phyloP scores from a whole-genome alignment of 2,113 vertebrate species.

The Mirza zaza region DNA sequence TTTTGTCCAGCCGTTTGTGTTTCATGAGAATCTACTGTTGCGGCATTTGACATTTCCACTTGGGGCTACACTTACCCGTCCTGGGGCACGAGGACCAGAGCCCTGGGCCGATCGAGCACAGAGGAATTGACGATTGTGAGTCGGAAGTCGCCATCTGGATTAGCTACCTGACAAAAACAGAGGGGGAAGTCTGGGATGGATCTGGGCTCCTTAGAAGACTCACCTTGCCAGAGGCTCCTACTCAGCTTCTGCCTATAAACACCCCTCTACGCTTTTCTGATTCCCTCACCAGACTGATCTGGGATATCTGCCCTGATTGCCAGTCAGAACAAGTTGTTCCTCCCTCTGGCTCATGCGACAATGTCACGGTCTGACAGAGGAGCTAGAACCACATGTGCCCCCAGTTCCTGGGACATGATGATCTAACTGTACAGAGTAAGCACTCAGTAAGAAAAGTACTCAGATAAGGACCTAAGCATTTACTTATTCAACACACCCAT shows the following conservation, averaged over 20 bases:
- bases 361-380: not conserved
- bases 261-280: rapidly evolving
- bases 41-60: not conserved
- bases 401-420: rapidly evolving
- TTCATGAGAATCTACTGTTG: not conserved
- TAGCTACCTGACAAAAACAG: constrained; percentile 89
- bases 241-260: not conserved
- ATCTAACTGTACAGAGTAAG: not conserved
- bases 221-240: not conserved
- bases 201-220: not conserved
- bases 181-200: not conserved
- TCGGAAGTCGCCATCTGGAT: constrained; percentile 94
- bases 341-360: not conserved
- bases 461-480: not conserved
- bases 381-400: not conserved
- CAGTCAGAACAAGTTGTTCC: not conserved
- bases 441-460: not conserved
- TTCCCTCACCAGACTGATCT: not conserved
- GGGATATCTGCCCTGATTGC: not conserved
- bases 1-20: not conserved
- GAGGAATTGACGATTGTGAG: constrained; percentile 93
- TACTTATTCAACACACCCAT: not conserved
- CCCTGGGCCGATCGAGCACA: constrained; percentile 93
- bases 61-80: constrained; percentile 88
- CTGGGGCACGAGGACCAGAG: constrained; percentile 90